Conservation (phyloP, 1,140 invertebrate species). For the Chlorops oryzae region DNA sequence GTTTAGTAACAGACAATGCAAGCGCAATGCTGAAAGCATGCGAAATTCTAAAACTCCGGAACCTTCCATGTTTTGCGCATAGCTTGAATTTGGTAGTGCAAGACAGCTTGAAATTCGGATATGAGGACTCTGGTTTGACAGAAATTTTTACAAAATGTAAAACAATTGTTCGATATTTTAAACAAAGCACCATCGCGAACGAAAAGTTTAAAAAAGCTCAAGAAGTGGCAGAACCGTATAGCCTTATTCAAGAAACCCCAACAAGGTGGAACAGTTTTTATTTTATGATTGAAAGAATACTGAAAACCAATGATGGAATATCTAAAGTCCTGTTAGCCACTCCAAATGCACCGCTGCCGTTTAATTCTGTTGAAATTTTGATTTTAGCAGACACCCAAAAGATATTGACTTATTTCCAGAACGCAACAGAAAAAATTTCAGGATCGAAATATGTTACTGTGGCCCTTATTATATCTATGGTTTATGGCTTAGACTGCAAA, state of each 20-base stretch:
- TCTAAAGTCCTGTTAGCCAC: constrained; percentile 10
- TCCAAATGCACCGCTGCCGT: constrained; percentile 10
- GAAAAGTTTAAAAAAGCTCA: background rate
- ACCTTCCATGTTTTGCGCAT: constrained; percentile 16
- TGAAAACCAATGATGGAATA: constrained; percentile 6
- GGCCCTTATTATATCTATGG: constrained; percentile 6
- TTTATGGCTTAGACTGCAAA: background rate
- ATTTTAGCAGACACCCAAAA: background rate
- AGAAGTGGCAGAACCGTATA: background rate
- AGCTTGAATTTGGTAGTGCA: constrained; percentile 14
- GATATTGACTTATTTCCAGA: background rate
- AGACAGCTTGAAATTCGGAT: constrained; percentile 13
- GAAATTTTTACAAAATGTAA: background rate
- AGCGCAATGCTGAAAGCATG: too few species aligned
- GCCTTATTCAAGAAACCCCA: background rate
- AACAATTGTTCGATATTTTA: background rate
- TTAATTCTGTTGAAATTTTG: constrained; percentile 12
- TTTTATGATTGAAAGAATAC: background rate
- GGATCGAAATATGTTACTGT: background rate
- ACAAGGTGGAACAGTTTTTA: constrained; percentile 12
- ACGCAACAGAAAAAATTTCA: background rate
- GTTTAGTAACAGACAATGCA: background rate
- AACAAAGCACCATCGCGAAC: background rate
- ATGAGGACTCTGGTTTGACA: constrained; percentile 2
- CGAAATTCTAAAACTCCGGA: constrained; percentile 7